phyloP scores from a whole-genome alignment of 2,113 vertebrate genomes.

The Gavialis gangeticus region DNA sequence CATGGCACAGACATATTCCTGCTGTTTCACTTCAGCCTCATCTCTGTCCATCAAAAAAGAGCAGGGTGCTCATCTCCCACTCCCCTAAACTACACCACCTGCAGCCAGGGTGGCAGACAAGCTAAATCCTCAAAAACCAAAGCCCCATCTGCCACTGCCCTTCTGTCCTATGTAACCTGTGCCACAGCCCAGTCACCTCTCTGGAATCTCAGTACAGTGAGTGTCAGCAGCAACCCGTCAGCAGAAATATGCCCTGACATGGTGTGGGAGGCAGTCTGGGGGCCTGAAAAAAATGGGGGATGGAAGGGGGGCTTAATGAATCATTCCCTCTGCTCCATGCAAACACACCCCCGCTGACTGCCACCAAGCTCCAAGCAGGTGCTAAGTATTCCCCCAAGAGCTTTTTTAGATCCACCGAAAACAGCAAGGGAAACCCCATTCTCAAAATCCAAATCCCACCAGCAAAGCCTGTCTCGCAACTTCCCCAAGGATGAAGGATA shows the following conservation, averaged over 20 bases:
- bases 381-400: slow-evolving; percentile 33
- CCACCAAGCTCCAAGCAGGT: background rate
- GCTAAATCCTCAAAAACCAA: background rate
- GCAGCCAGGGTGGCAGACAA: background rate
- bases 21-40: background rate
- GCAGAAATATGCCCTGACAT: background rate
- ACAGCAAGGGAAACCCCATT: slow-evolving; percentile 60
- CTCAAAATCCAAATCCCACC: slow-evolving; percentile 23
- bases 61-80: background rate
- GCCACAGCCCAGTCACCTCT: fast-evolving
- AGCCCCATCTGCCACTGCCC: background rate
- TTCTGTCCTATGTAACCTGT: fast-evolving
- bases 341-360: background rate
- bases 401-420: slow-evolving; percentile 32
- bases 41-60: background rate
- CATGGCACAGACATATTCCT: background rate
- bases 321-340: slow-evolving; percentile 9
- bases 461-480: slow-evolving; percentile 20
- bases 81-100: no score
- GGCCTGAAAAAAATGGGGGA: background rate
- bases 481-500: slow-evolving; percentile 36
- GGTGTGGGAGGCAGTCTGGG: slow-evolving; percentile 12
- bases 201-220: background rate
- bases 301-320: background rate
- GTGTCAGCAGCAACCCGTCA: background rate